Evolutionary conservation across 2,113 vertebrate genomes (phyloP).

Genomic region (Bettongia penicillata): DNA sequence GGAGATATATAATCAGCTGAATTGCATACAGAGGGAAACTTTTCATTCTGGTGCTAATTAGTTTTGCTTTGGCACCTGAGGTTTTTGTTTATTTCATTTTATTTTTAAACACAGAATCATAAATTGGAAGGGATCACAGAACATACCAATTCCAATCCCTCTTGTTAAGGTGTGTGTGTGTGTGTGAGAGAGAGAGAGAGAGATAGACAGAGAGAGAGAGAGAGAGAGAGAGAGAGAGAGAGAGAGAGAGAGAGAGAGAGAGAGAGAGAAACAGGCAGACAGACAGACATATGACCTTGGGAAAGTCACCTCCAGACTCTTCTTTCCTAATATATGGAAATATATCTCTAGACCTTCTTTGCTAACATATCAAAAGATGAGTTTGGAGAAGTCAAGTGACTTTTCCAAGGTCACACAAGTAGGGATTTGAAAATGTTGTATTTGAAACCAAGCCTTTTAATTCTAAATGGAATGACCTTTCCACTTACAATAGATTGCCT

Average conservation of each 20-base stretch:
- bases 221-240: no score
- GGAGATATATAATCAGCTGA: not conserved
- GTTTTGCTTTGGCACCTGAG: not conserved
- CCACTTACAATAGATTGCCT: not conserved
- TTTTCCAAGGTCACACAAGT: not conserved
- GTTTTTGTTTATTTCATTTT: not conserved
- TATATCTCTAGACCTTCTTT: not conserved
- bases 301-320: not conserved
- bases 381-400: not conserved
- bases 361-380: not conserved
- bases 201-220: no score
- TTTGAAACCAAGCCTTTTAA: not conserved
- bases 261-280: no score
- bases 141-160: not conserved
- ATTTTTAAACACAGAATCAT: not conserved
- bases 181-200: no score
- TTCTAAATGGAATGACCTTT: slow-evolving; percentile 1
- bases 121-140: not conserved
- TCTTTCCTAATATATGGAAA: not conserved
- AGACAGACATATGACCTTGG: not conserved
- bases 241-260: no score
- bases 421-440: not conserved
- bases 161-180: not conserved
- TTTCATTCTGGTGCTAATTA: not conserved
- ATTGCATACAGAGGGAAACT: not conserved